Conservation (phyloP, 2,888 invertebrate species). For the Tholera decimalis region DNA sequence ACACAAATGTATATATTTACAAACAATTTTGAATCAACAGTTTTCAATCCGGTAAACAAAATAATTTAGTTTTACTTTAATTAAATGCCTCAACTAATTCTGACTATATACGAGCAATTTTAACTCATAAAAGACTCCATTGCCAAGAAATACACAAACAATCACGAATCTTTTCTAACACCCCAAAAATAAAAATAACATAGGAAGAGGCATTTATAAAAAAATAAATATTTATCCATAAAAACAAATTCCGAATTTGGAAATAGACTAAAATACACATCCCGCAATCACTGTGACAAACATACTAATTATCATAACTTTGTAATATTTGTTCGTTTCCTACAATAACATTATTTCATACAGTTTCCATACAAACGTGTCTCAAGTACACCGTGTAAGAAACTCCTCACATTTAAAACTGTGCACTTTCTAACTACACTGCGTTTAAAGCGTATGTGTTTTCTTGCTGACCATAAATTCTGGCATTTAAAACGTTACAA, state of each 20-base stretch:
- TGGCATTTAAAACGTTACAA: conserved; percentile 43
- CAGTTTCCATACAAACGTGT: conserved; percentile 44
- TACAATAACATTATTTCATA: conserved; percentile 25
- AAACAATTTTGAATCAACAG: conserved; percentile 22
- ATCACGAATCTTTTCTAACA: conserved; percentile 11
- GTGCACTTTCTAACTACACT: conserved; percentile 47
- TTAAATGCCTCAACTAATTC: conserved; percentile 44
- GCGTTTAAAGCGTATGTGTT: conserved; percentile 33
- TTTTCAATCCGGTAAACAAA: conserved; percentile 40
- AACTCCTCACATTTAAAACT: conserved; percentile 13
- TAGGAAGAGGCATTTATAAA: conserved; percentile 39
- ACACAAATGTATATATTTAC: conserved; percentile 48
- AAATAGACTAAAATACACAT: conserved; percentile 20
- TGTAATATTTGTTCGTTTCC: conserved; percentile 31
- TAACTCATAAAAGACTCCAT: conserved; percentile 35
- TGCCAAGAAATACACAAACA: conserved; percentile 37
- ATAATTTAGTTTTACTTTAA: conserved; percentile 8
- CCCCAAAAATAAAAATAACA: background rate
- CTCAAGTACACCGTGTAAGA: conserved; percentile 24
- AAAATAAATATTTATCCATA: background rate
- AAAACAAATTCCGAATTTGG: conserved; percentile 1
- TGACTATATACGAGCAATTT: background rate
- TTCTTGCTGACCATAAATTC: conserved; percentile 12
- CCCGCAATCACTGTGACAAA: conserved; percentile 38
- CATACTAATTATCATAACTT: conserved; percentile 31